Evolutionary conservation across 2,888 invertebrate species (phyloP), one percentile per base, ranked within the genome.

Genomic region (Microctonus brassicae): DNA sequence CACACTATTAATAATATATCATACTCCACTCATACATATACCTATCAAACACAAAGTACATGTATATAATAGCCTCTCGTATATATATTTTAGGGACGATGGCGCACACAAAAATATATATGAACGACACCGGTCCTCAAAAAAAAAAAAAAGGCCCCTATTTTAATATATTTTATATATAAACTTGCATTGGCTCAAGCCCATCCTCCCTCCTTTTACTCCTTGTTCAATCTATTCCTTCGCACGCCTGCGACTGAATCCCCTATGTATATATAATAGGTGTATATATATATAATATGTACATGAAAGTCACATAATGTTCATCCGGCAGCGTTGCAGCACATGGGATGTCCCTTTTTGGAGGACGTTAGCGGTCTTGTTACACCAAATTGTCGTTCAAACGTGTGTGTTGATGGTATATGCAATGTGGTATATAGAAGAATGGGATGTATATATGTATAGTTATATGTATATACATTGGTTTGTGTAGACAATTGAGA

Each of bases 351-450:
- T 36, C 52, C 42, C 62, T 52, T 60, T 64, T 69, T 64, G 20
- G 47, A 58, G 36, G 78, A 76, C 79, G 79, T 80, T 78, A 76
- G 77, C 79, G 77, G 75, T 71, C 80, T 79, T 82, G 81, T 82
- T 81, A 78, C 81, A 73, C 72, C 69, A 76, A 79, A 81, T 76
- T 74, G 76, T 75, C 73, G 52, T 64, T 70, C 66, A 62, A n/a
- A n/a, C n/a, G 69, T 65, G 42, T 53, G 64, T 53, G 72, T 52
- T 72, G 68, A 66, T 69, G 53, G 13, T 33, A 22, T 52, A 22
- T 20, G 2, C 36, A 34, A 34, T 58, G 69, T 20, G 11, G 22
- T 10, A 33, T 13, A 29, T 11, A 22, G 13, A 29, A 24, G 53
- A 22, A 33, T n/a, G n/a, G n/a, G n/a, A n/a, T n/a, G n/a, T n/a